Evolutionary conservation across 2,888 invertebrate genomes (phyloP).

Genomic region (Calameuta filiformis): DNA sequence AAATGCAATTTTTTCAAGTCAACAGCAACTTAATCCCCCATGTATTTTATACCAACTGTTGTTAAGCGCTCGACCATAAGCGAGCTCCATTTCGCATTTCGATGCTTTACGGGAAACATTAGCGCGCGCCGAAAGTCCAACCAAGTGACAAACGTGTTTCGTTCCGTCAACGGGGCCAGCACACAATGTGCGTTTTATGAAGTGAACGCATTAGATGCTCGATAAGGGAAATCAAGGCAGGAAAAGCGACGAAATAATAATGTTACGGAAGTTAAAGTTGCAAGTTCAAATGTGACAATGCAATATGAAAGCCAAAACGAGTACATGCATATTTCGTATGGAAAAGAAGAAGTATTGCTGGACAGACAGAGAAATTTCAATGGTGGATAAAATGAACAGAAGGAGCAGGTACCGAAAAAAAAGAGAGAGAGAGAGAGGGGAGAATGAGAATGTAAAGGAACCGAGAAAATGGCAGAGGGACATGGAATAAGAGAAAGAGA

Average conservation of each 20-base stretch:
- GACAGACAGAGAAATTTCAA: not conserved
- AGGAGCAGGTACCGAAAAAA: not conserved
- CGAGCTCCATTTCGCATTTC: not conserved
- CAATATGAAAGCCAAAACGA: not conserved
- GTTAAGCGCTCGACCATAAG: not conserved
- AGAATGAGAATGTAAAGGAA: not conserved
- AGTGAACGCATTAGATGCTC: not conserved
- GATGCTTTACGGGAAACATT: not conserved
- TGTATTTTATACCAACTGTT: not conserved
- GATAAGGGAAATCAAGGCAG: not conserved
- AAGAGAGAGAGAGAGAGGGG: not conserved
- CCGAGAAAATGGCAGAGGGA: not conserved
- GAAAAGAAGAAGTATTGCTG: not conserved
- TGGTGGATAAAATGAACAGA: not conserved
- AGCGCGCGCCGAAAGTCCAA: not conserved
- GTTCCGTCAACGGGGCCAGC: not conserved
- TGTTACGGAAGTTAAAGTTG: not conserved
- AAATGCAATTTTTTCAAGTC: not conserved
- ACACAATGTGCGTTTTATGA: not conserved
- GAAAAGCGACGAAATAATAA: not conserved
- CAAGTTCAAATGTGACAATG: not conserved
- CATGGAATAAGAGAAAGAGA: not conserved
- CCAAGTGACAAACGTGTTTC: not conserved
- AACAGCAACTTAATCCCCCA: not conserved
- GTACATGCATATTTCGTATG: not conserved